phyloP scores from a whole-genome alignment of 2,113 vertebrate genomes.

The Chaetodon auriga region DNA sequence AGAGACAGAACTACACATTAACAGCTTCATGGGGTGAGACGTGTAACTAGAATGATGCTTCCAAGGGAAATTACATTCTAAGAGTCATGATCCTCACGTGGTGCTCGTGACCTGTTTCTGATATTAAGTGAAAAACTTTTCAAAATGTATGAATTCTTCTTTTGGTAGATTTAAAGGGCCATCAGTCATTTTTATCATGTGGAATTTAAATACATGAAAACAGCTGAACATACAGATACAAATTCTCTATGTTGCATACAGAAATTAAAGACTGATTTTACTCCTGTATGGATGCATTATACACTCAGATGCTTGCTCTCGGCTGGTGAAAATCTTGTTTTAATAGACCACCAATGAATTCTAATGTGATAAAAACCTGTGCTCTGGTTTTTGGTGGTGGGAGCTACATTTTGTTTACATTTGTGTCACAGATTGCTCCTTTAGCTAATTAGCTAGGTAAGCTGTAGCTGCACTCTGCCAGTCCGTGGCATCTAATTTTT shows the following conservation, averaged over 20 bases:
- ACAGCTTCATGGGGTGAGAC: conserved; percentile 22
- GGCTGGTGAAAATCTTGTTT: too few relatives aligned
- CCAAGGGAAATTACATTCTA: conserved; percentile 6
- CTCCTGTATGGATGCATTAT: not conserved
- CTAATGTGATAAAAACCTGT: not conserved
- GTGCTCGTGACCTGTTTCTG: not conserved
- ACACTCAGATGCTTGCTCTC: not conserved
- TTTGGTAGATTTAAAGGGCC: not conserved
- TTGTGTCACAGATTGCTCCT: not conserved
- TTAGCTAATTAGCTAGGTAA: not conserved
- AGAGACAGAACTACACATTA: conserved; percentile 23
- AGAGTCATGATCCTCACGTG: not conserved
- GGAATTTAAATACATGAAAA: not conserved
- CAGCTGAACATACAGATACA: not conserved
- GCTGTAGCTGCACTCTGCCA: not conserved
- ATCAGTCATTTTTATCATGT: not conserved
- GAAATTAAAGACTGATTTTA: not conserved
- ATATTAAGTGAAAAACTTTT: not conserved
- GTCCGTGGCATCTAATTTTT: not conserved
- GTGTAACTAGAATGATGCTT: conserved; percentile 3
- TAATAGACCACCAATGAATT: not conserved
- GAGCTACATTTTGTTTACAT: not conserved
- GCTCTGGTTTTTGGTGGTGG: not conserved
- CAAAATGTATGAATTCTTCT: not conserved
- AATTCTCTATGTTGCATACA: not conserved